A percentile compares a stretch with the other conserved stretches of the same genome.
Conservation (phyloP, 2,888 invertebrate genomes). For the Acronicta psi region DNA sequence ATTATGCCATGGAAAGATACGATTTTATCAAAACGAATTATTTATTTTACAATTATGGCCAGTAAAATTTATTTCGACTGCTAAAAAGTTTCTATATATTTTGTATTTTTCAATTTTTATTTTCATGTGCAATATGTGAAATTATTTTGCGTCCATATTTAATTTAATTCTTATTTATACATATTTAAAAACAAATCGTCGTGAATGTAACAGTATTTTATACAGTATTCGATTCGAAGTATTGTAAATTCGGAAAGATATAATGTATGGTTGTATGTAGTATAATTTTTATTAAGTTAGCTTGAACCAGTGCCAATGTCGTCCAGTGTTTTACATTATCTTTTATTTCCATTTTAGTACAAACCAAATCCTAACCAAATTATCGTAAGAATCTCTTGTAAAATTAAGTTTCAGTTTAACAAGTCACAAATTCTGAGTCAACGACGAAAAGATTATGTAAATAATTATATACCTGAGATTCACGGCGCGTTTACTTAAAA, state of each 20-base stretch:
- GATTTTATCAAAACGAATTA: conserved; percentile 39
- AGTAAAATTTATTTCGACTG: conserved; percentile 46
- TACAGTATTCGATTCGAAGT: conserved; percentile 81
- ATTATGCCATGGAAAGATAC: conserved; percentile 69
- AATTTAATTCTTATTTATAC: conserved; percentile 65
- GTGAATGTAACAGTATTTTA: conserved; percentile 84
- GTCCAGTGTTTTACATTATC: conserved; percentile 69
- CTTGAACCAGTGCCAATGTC: conserved; percentile 75
- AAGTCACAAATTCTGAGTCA: conserved; percentile 81
- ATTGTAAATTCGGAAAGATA: conserved; percentile 61
- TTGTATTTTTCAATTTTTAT: conserved; percentile 47
- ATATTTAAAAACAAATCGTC: conserved; percentile 70
- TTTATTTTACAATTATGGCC: conserved; percentile 51
- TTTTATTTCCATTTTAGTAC: conserved; percentile 67
- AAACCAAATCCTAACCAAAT: conserved; percentile 80
- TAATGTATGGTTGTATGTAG: conserved; percentile 60
- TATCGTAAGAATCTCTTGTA: conserved; percentile 72
- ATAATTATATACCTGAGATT: conserved; percentile 70
- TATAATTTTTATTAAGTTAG: conserved; percentile 71
- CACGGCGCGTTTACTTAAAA: conserved; percentile 84
- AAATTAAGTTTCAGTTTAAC: conserved; percentile 56
- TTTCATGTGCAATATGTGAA: conserved; percentile 85
- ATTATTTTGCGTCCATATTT: conserved; percentile 87
- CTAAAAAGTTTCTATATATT: conserved; percentile 23
- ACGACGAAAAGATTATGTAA: conserved; percentile 65